Conservation (phyloP, 92 coral and sea anemone genomes). For the Porites evermanni region DNA sequence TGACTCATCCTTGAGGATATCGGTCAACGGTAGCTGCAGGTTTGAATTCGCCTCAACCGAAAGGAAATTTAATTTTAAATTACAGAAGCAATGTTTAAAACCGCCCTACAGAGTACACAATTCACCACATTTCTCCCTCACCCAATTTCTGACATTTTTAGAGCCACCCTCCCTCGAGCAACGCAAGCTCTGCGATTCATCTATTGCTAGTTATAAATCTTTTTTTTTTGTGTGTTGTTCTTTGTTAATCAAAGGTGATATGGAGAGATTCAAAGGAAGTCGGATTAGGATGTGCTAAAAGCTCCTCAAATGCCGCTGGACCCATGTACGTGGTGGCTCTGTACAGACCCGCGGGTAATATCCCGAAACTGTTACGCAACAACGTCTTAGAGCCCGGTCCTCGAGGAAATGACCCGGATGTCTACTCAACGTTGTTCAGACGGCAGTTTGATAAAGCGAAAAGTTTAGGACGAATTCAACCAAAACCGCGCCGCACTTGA, state of each 20-base stretch:
- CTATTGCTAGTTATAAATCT: neutral
- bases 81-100: no score
- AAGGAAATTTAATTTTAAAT: no score
- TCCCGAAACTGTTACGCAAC: slow-evolving; percentile 81
- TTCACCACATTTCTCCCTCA: no score
- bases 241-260: slow-evolving; percentile 61
- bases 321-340: slow-evolving; percentile 88
- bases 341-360: slow-evolving; percentile 94
- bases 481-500: neutral
- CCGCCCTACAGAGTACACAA: no score
- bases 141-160: no score
- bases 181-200: no score
- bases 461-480: slow-evolving; percentile 47
- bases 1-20: no score
- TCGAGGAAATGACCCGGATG: slow-evolving; percentile 82
- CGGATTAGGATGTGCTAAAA: slow-evolving; percentile 82
- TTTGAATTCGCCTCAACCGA: no score
- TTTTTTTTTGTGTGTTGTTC: neutral
- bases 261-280: slow-evolving; percentile 80
- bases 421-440: slow-evolving; percentile 91
- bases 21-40: no score
- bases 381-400: slow-evolving; percentile 82
- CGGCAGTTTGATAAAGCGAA: slow-evolving; percentile 52
- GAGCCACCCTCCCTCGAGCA: no score
- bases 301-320: slow-evolving; percentile 54